Conservation (phyloP, 2,797 vertebrate species). For the Centroberyx gerrardi region DNA sequence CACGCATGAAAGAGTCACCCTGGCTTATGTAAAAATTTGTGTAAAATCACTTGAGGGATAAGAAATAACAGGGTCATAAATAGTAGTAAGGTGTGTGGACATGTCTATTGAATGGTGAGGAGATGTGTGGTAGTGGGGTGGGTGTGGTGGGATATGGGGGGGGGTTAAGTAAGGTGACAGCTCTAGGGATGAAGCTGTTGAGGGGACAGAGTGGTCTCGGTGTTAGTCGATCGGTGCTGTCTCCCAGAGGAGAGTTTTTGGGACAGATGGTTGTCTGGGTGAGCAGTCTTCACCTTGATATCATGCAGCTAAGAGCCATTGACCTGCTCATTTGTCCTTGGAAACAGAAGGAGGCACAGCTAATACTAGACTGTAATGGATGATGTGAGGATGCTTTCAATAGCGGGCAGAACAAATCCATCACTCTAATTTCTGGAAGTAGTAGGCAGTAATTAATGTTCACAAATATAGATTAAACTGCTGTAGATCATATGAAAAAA, state of each 20-base stretch:
- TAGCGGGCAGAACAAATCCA: neutral
- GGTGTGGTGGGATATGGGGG: neutral
- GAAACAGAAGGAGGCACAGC: neutral
- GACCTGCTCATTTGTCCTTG: constrained; percentile 12
- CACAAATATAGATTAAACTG: neutral
- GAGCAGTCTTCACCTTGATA: neutral
- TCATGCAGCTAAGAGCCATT: neutral
- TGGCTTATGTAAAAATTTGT: too few species aligned
- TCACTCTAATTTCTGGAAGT: neutral
- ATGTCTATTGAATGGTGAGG: too few species aligned
- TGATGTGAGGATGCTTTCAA: neutral
- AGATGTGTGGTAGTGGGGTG: too few species aligned
- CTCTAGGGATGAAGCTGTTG: constrained; percentile 1
- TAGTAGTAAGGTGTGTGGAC: too few species aligned
- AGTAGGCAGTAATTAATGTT: neutral
- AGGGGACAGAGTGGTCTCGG: neutral
- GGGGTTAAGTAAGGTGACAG: neutral
- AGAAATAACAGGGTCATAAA: too few species aligned
- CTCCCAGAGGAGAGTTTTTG: neutral
- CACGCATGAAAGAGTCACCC: too few species aligned
- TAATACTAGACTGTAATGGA: neutral
- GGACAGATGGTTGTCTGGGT: constrained; percentile 12
- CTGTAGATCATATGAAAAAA: neutral
- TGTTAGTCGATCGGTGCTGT: neutral
- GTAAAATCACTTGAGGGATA: too few species aligned